These are phyloP conservation scores for Aldrovandia affinis DNA, from an alignment of 2,797 vertebrate species.

Conservation along the genomic window DNA sequence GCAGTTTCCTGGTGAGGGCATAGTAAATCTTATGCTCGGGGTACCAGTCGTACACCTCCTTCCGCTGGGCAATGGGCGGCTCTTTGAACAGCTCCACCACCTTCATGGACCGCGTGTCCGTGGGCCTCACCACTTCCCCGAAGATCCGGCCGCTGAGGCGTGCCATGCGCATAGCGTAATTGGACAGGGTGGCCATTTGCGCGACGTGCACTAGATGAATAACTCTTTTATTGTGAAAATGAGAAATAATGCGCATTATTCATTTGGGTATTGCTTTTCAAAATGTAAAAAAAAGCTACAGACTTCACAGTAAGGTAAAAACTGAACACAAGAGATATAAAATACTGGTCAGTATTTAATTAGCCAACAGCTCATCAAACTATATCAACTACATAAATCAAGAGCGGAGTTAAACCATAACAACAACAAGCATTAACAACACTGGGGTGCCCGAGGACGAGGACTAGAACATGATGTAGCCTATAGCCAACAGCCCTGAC, in stretches of 20 bases:
- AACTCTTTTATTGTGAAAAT: neutral
- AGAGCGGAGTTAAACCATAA: no score
- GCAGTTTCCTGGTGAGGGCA: conserved; percentile 81
- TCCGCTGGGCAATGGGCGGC: conserved; percentile 78
- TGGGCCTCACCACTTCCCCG: conserved; percentile 81
- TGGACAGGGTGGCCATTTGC: conserved; percentile 74
- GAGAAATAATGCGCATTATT: neutral
- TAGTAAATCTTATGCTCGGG: conserved; percentile 88
- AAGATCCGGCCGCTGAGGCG: conserved; percentile 89
- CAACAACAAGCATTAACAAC: no score
- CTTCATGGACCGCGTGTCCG: conserved; percentile 86
- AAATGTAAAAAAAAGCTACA: no score
- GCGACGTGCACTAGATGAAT: conserved; percentile 47
- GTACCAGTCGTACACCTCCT: conserved; percentile 90
- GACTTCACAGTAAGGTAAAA: no score
- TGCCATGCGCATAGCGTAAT: conserved; percentile 85
- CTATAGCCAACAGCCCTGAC: no score
- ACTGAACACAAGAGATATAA: no score
- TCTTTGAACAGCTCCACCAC: conserved; percentile 89
- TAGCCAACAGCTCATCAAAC: no score
- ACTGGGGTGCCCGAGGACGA: neutral
- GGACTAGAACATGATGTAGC: neutral
- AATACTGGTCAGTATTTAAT: no score
- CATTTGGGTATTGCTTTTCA: neutral
- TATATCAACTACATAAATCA: no score